Base-by-base conservation (phyloP, 2,797 vertebrate genomes). In the Dryobates pubescens region DNA sequence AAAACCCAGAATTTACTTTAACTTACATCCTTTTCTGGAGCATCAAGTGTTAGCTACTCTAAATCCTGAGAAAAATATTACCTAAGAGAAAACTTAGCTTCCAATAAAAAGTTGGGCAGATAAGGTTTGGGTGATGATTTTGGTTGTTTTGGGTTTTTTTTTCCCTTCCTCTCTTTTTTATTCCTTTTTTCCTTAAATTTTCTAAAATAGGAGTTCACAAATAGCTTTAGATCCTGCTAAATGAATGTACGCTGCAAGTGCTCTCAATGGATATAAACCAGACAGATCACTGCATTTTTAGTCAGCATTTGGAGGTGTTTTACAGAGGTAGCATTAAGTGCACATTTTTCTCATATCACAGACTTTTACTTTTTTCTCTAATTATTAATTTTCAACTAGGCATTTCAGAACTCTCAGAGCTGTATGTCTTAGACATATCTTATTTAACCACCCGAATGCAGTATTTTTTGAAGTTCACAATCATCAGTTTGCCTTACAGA, bases 351-450 rank as follows among this genome's bases (percentile, higher is more conserved):
- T 34, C 57, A 89, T 84, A 95, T 29, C 38, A 53, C 7, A 29
- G n/a, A 18, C 20, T 68, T 95, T 91, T 58, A 27, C 17, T 74
- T 88, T 88, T 69, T 83, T 30, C 36, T 90, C 62, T 68, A 85
- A 78, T 94, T 56, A 81, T 63, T 43, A 70, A 19, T 90, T 97
- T 95, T 89, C 71, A 67, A 45, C 93, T 72, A 64, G 4, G n/a
- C 9, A 83, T 77, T 96, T 96, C 88, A 95, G 92, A 93, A 79
- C 26, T 81, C n/a, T 86, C 13, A 27, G 78, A 29, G 3, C 74
- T 70, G 53, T 91, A 83, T 24, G 49, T 13, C 49, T 24, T 24
- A 51, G 49, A 51, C 5, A 11, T 17, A 67, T n/a, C 65, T 82
- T 78, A 81, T 92, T 91, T 87, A 90, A 93, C 69, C 38, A 84